Conservation (phyloP, 2,888 invertebrate species). For the Polydrusus pterygomalis region DNA sequence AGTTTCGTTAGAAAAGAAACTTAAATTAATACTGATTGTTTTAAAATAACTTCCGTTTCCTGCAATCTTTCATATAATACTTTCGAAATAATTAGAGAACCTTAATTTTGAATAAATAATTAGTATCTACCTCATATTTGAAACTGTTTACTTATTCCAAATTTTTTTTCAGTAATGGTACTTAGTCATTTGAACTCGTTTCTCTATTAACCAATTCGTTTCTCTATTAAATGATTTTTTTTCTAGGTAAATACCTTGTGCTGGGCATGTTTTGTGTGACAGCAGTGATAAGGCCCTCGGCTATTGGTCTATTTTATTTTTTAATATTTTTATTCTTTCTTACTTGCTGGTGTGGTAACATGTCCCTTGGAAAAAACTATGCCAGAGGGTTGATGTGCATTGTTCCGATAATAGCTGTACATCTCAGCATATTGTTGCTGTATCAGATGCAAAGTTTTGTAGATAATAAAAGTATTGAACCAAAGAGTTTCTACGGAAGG, state of each 20-base stretch:
- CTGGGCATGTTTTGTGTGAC: constrained; percentile 36
- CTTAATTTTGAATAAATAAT: too few relatives aligned
- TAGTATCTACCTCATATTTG: too few relatives aligned
- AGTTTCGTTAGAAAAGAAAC: too few relatives aligned
- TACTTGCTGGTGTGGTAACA: constrained; percentile 48
- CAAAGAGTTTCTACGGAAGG: constrained; percentile 29
- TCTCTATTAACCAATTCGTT: too few relatives aligned
- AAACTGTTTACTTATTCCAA: too few relatives aligned
- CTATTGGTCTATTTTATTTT: constrained; percentile 46
- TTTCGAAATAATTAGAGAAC: too few relatives aligned
- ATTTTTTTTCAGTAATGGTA: too few relatives aligned
- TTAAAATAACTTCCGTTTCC: too few relatives aligned
- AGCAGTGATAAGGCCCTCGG: constrained; percentile 27
- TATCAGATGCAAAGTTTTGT: constrained; percentile 51
- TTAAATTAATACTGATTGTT: too few relatives aligned
- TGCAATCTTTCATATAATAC: too few relatives aligned
- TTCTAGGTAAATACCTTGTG: constrained; percentile 43
- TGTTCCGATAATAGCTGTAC: constrained; percentile 29
- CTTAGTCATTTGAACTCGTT: too few relatives aligned
- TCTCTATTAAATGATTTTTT: background rate
- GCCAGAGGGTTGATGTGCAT: constrained; percentile 30
- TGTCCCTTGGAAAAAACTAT: constrained; percentile 31
- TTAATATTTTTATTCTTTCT: constrained; percentile 41
- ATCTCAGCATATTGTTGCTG: constrained; percentile 39
- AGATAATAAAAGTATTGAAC: background rate